A percentile compares a stretch with the other conserved stretches of the same genome.
These are phyloP conservation scores for Burhinus bistriatus DNA, from an alignment of 2,113 vertebrate species.

Conservation along the genomic window DNA sequence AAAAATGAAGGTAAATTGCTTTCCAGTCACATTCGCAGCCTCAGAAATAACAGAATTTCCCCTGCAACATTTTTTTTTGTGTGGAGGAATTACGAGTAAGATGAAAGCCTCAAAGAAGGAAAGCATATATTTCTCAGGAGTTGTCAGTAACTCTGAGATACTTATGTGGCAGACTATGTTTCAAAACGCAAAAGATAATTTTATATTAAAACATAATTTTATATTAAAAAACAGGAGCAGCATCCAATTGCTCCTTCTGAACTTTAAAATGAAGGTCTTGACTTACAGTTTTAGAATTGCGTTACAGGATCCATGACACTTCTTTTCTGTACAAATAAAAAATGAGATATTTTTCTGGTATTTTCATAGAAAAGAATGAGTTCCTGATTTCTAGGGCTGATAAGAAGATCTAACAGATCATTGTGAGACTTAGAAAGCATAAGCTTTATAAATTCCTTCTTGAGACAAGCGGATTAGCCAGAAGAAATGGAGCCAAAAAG, in stretches of 20 bases:
- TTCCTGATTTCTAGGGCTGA: background rate
- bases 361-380: background rate
- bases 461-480: slow-evolving; percentile 12
- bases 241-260: background rate
- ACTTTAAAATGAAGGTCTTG: background rate
- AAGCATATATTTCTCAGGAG: background rate
- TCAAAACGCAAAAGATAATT: background rate
- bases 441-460: slow-evolving; percentile 29
- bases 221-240: background rate
- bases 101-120: background rate
- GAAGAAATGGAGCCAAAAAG: background rate
- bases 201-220: background rate
- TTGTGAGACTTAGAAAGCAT: background rate
- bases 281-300: background rate
- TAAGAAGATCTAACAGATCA: background rate
- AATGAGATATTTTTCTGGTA: background rate
- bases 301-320: background rate
- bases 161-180: background rate
- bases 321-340: background rate
- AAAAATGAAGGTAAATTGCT: background rate
- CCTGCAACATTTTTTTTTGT: background rate
- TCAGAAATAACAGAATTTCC: background rate
- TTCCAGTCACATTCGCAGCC: background rate
- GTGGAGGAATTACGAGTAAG: background rate
- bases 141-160: background rate